Percentiles rank a stretch among this genome's conserved stretches.
phyloP scores from a whole-genome alignment of 2,797 vertebrate genomes.

The Schizopygopsis pylzovi region DNA sequence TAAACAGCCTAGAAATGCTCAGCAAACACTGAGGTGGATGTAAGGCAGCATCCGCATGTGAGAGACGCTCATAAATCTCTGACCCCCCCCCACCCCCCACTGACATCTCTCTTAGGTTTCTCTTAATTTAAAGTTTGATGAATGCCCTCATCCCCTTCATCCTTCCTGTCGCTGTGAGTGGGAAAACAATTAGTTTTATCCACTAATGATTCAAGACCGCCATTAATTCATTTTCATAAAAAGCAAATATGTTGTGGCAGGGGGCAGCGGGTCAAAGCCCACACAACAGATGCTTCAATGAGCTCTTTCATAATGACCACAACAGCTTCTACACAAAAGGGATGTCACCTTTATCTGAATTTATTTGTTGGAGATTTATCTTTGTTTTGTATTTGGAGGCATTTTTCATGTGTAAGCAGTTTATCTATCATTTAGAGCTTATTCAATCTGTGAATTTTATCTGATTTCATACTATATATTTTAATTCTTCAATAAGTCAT shows the following conservation, averaged over 20 bases:
- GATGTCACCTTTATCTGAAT: constrained; percentile 8
- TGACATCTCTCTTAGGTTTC: constrained; percentile 40
- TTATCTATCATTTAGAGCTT: not conserved
- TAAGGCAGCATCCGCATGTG: constrained; percentile 44
- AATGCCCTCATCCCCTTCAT: constrained; percentile 58
- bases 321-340: constrained; percentile 7
- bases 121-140: constrained; percentile 62
- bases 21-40: constrained; percentile 31
- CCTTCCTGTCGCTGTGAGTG: constrained; percentile 43
- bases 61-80: constrained; percentile 41
- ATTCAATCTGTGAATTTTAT: not conserved
- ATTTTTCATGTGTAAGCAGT: not conserved
- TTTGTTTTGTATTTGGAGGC: not conserved
- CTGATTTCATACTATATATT: not conserved
- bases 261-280: constrained; percentile 56
- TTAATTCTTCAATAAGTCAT: not conserved
- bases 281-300: constrained; percentile 50
- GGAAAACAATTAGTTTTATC: constrained; percentile 66
- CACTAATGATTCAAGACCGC: constrained; percentile 63
- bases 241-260: constrained; percentile 61
- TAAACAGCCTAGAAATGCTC: constrained; percentile 57
- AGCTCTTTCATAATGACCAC: constrained; percentile 28
- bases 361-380: constrained; percentile 27
- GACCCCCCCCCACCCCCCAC: not conserved
- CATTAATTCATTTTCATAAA: constrained; percentile 66